Base-by-base conservation (phyloP, 2,797 vertebrate species). In the Kryptolebias ocellatus region DNA sequence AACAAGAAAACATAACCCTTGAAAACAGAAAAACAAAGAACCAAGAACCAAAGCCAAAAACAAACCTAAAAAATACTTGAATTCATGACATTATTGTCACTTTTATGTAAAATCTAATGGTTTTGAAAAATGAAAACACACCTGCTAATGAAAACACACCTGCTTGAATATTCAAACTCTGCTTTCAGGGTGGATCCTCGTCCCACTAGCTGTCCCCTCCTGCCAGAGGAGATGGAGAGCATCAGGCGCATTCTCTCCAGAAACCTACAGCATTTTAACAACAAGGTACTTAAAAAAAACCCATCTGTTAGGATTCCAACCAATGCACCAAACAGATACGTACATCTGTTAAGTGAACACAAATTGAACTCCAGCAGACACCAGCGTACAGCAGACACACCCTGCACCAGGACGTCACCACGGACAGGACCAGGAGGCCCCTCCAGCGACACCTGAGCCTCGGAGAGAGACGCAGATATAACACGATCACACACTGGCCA, bases 351-450 rank as follows among this genome's bases (percentile, higher is more conserved):
- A 20, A 54, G 11, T 24, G 4, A 51, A 2, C 44, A 27, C 9
- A 12, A 15, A 1, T 52, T 37, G 62, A n/a, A 24, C 28, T 76
- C 31, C 69, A 83, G 74, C 92, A 96, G 89, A 93, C 86, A 0
- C 93, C 92, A 0, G 90, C 93, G 0, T 96, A 96, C 88, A 96
- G 90, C 84, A 92, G 94, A 76, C 95, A 96, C 80, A 94, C 91
- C 1, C 85, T 96, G 60, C 92, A 94, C 0, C 91, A 92, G 44
- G 92, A 95, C 34, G 56, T 70, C 0, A 78, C 76, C 52, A 59
- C 62, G 0, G 78, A 83, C 34, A 80, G 87, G 52, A 77, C 83
- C 14, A 89, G 93, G 76, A 92, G 90, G 82, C 89, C 94, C 17
- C 92, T 95, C 37, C 80, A 91, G 44, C 73, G 91, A 62, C 93